phyloP scores from a whole-genome alignment of 2,888 invertebrate genomes.

The Drosophila infuscata region DNA sequence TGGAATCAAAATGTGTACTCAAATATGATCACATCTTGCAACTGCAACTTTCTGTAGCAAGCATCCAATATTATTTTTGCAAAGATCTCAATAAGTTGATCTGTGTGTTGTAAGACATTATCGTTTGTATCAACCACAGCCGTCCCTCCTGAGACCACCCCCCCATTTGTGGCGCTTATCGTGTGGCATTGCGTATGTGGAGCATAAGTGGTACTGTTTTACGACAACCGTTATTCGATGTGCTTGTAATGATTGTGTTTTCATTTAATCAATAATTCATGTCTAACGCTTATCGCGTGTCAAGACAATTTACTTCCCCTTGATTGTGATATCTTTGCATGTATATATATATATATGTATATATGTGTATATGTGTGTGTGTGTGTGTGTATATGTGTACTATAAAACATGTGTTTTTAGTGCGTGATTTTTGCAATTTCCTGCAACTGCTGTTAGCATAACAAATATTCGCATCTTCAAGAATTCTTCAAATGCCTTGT shows the following conservation, averaged over 20 bases:
- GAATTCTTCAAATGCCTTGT: not conserved
- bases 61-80: not conserved
- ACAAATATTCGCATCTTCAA: not conserved
- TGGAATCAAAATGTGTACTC: not conserved
- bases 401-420: constrained; percentile 4
- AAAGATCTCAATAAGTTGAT: constrained; percentile 7
- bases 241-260: constrained; percentile 58
- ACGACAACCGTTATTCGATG: constrained; percentile 6
- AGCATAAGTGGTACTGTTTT: constrained; percentile 9
- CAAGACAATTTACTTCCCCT: constrained; percentile 58
- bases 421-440: constrained; percentile 29
- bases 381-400: not conserved
- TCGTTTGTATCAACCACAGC: not conserved
- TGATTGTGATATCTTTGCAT: constrained; percentile 33
- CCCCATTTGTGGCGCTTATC: constrained; percentile 7
- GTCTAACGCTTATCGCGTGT: constrained; percentile 53
- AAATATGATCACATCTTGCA: not conserved
- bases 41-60: not conserved
- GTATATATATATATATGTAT: not conserved
- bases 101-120: constrained; percentile 27
- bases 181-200: not conserved
- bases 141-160: not conserved
- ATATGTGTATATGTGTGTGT: not conserved
- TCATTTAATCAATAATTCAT: constrained; percentile 63
- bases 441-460: constrained; percentile 31